phyloP scores from a whole-genome alignment of 1,140 invertebrate species.

The Euwallacea similis region DNA sequence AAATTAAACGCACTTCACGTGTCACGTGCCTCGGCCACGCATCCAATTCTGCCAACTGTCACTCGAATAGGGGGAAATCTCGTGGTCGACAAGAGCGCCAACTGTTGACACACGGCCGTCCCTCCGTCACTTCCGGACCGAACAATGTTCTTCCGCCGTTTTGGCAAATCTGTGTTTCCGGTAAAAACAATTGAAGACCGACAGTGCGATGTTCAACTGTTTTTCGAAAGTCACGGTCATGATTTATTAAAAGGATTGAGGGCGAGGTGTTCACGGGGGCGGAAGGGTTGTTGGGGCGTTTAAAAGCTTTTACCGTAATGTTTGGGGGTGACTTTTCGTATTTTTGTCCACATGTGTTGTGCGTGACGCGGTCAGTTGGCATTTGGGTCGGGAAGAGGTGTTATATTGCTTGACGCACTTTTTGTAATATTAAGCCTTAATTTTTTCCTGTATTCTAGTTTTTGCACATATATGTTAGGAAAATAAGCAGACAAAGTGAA shows the following conservation, averaged over 20 bases:
- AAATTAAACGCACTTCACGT: conserved; percentile 16
- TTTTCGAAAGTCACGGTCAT: conserved; percentile 17
- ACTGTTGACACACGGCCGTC: conserved; percentile 39
- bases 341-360: conserved; percentile 17
- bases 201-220: conserved; percentile 13
- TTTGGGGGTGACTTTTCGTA: conserved; percentile 12
- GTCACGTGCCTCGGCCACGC: background rate
- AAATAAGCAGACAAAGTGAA: no score
- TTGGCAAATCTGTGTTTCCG: conserved; percentile 42
- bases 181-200: conserved; percentile 26
- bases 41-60: conserved; percentile 24
- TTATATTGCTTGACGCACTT: no score
- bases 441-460: no score
- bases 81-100: conserved; percentile 31
- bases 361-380: background rate
- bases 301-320: conserved; percentile 26
- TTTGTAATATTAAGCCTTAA: no score
- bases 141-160: conserved; percentile 38
- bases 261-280: background rate
- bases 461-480: no score
- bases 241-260: conserved; percentile 32
- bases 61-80: conserved; percentile 22
- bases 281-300: conserved; percentile 11
- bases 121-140: conserved; percentile 32
- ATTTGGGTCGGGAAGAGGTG: background rate